Evolutionary conservation across 2,888 invertebrate species (phyloP), one percentile per base, ranked within the genome.

Genomic region (Agrotis ipsilon): DNA sequence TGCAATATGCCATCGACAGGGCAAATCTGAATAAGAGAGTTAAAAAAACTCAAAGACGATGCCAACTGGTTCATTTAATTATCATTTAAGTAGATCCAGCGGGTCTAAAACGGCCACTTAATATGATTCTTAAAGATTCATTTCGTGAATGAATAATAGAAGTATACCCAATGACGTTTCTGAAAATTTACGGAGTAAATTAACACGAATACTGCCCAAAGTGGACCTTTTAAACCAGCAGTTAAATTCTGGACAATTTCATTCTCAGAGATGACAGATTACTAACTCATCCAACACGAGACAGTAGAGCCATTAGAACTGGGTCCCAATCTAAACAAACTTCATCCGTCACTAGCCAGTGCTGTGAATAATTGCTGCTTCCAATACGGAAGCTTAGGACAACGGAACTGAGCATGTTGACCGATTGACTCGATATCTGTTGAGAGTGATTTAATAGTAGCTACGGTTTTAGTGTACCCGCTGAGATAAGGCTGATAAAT

Each of bases 351-450:
- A 39, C 39, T 39, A 2, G 24, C 3, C 7, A 49, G 11, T 46
- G 24, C 16, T 0, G 54, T 32, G 24, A 21, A 45, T 45, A 55
- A 60, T 70, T 78, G 49, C 45, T 70, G 46, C 19, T 39, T 43
- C 21, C 71, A 70, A 57, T 39, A 46, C 55, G 11, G 54, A 69
- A 69, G 60, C 60, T 74, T 21, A 21, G 27, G 46, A 57, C 71
- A 45, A 6, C 24, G 71, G 16, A 24, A 51, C 55, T 57, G 5
- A 59, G 43, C 48, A 46, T 71, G 60, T 55, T 78, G 71, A 78
- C 54, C 55, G 70, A 70, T 69, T 69, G 71, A 77, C 55, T 49
- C 19, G 45, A n/a, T 69, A 60, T 69, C 24, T 55, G 49, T 70
- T 19, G 49, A 19, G 24, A 70, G 16, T 60, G 21, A 69, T 77